phyloP scores from a whole-genome alignment of 1,140 invertebrate genomes.

The Drosophila sulfurigaster region DNA sequence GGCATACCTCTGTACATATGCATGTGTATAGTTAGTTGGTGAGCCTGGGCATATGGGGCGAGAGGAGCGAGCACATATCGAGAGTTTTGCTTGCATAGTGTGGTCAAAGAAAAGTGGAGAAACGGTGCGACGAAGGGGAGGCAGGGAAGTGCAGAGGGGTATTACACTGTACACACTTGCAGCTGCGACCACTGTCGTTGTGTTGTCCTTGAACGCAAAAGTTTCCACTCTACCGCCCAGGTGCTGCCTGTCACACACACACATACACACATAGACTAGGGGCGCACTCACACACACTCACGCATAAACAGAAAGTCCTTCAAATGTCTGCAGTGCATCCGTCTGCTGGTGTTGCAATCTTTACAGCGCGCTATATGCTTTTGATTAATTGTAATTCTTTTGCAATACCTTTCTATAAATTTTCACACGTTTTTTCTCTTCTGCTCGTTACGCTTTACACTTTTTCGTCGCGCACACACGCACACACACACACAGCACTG shows the following conservation, averaged over 20 bases:
- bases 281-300: conserved; percentile 17
- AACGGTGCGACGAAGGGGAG: background rate
- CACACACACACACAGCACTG: conserved; percentile 69
- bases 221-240: conserved; percentile 75
- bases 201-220: conserved; percentile 79
- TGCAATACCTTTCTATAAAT: conserved; percentile 73
- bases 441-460: conserved; percentile 79
- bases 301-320: conserved; percentile 60
- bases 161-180: conserved; percentile 41
- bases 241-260: conserved; percentile 68
- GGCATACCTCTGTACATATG: no score
- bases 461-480: conserved; percentile 78
- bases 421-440: conserved; percentile 80
- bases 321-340: conserved; percentile 39
- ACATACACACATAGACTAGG: conserved; percentile 40
- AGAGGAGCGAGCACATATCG: conserved; percentile 28
- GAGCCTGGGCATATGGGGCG: conserved; percentile 42
- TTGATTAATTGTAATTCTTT: conserved; percentile 33
- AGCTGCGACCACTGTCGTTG: conserved; percentile 48
- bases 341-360: background rate
- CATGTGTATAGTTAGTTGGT: background rate
- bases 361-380: conserved; percentile 4
- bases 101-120: conserved; percentile 5
- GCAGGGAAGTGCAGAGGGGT: background rate
- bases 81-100: conserved; percentile 18